These are phyloP conservation scores for Nomada fucata DNA, from an alignment of 2,888 invertebrate genomes.

Conservation along the genomic window DNA sequence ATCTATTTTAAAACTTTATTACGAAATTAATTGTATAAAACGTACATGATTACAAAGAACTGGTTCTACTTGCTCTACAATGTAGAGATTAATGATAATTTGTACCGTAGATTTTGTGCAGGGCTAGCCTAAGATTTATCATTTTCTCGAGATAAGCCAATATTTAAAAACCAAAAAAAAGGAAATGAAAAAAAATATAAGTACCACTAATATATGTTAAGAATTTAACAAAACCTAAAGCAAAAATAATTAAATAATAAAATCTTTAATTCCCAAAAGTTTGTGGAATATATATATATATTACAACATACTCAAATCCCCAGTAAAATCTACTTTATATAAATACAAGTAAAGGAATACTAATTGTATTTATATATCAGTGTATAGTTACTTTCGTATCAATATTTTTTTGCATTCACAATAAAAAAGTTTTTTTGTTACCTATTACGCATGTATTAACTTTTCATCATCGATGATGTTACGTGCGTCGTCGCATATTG, in stretches of 20 bases:
- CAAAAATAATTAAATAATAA: slow-evolving; percentile 43
- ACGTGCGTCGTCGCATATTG: slow-evolving; percentile 9
- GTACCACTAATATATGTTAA: slow-evolving; percentile 47
- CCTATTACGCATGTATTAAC: slow-evolving; percentile 29
- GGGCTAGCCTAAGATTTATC: slow-evolving; percentile 77
- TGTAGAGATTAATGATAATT: slow-evolving; percentile 77
- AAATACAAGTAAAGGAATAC: not conserved
- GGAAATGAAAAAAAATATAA: slow-evolving; percentile 25
- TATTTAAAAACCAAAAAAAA: slow-evolving; percentile 18
- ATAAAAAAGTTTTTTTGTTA: slow-evolving; percentile 10
- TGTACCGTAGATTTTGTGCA: slow-evolving; percentile 78
- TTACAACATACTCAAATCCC: slow-evolving; percentile 25
- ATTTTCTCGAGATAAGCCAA: slow-evolving; percentile 37
- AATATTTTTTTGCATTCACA: slow-evolving; percentile 22
- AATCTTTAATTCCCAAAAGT: slow-evolving; percentile 30
- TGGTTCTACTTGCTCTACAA: slow-evolving; percentile 76
- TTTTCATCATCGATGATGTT: slow-evolving; percentile 24
- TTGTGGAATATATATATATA: slow-evolving; percentile 23
- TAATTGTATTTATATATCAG: slow-evolving; percentile 2
- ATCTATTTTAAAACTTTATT: slow-evolving; percentile 79
- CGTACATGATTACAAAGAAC: slow-evolving; percentile 81
- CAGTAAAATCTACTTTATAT: slow-evolving; percentile 40
- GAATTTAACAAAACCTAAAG: slow-evolving; percentile 31
- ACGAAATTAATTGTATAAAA: slow-evolving; percentile 83
- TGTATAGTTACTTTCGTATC: slow-evolving; percentile 6